Conservation (phyloP, 2,888 invertebrate genomes). For the Gymnosoma rotundatum region DNA sequence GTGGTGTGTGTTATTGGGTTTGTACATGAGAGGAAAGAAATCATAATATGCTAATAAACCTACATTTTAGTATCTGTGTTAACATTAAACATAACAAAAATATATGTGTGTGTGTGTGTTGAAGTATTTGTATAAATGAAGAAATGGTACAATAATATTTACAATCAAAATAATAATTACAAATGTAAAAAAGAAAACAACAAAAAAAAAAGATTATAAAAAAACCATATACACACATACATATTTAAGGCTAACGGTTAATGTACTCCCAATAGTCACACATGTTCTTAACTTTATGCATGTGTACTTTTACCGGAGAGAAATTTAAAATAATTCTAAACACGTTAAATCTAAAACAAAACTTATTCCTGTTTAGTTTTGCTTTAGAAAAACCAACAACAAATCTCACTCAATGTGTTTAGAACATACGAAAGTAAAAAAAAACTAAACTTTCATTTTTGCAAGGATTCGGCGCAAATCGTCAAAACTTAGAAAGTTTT, state of each 20-base stretch:
- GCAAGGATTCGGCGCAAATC: slow-evolving; percentile 73
- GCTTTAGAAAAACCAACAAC: slow-evolving; percentile 12
- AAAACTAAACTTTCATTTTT: slow-evolving; percentile 70
- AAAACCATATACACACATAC: background rate
- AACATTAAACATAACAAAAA: background rate
- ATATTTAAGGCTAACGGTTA: background rate
- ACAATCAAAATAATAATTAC: slow-evolving; percentile 64
- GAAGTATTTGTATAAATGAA: slow-evolving; percentile 39
- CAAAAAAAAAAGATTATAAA: slow-evolving; percentile 9
- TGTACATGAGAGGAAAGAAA: background rate
- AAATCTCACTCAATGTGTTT: slow-evolving; percentile 56
- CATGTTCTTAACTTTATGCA: background rate
- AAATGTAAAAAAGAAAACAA: slow-evolving; percentile 48
- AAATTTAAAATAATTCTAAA: slow-evolving; percentile 50
- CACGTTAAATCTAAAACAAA: slow-evolving; percentile 19
- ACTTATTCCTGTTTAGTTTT: background rate
- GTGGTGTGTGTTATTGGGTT: background rate
- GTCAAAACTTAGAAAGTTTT: slow-evolving; percentile 10
- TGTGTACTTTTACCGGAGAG: background rate
- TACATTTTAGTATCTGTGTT: slow-evolving; percentile 51
- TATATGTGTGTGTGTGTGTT: background rate
- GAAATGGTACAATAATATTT: slow-evolving; percentile 58
- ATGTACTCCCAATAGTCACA: background rate
- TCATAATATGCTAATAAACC: slow-evolving; percentile 67
- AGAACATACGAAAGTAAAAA: slow-evolving; percentile 26